A percentile compares a stretch with the other conserved stretches of the same genome.
These are phyloP conservation scores for Pararge aegeria DNA, from an alignment of 1,140 invertebrate species.

Conservation along the genomic window DNA sequence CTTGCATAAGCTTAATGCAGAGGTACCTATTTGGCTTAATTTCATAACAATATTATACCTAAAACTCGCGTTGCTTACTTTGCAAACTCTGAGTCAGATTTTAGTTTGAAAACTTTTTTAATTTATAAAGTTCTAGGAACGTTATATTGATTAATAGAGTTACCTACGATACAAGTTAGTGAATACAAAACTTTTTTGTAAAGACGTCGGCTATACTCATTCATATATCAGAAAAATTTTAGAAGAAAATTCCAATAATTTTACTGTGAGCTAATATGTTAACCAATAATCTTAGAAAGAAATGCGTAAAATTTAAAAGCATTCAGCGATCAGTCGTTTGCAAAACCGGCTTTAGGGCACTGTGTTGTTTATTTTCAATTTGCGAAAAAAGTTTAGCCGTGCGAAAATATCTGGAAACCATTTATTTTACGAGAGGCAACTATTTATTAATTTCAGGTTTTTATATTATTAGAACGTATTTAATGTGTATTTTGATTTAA, in stretches of 20 bases:
- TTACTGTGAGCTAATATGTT: too few relatives aligned
- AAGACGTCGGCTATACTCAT: too few relatives aligned
- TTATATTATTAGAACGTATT: too few relatives aligned
- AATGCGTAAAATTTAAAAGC: conserved; percentile 38
- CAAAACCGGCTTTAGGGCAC: conserved; percentile 42
- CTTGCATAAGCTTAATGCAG: conserved; percentile 1
- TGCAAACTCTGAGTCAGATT: background rate
- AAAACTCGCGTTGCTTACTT: background rate
- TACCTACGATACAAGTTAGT: too few relatives aligned
- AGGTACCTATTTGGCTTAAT: conserved; percentile 3
- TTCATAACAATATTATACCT: background rate
- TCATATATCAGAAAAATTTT: too few relatives aligned
- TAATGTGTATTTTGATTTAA: conserved; percentile 6
- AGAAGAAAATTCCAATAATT: too few relatives aligned
- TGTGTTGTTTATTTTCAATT: conserved; percentile 28
- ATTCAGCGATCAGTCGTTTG: conserved; percentile 34
- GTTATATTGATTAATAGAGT: too few relatives aligned
- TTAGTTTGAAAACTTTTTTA: background rate
- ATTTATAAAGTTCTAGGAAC: too few relatives aligned
- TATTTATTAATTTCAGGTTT: background rate
- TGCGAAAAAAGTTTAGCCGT: conserved; percentile 27
- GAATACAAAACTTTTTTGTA: too few relatives aligned
- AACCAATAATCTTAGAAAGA: too few relatives aligned
- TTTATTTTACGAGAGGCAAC: too few relatives aligned
- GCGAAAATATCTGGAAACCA: conserved; percentile 21